A percentile compares a stretch with the other conserved stretches of the same genome.
Conservation (phyloP, 2,797 vertebrate species). For the Pipistrellus pygmaeus region DNA sequence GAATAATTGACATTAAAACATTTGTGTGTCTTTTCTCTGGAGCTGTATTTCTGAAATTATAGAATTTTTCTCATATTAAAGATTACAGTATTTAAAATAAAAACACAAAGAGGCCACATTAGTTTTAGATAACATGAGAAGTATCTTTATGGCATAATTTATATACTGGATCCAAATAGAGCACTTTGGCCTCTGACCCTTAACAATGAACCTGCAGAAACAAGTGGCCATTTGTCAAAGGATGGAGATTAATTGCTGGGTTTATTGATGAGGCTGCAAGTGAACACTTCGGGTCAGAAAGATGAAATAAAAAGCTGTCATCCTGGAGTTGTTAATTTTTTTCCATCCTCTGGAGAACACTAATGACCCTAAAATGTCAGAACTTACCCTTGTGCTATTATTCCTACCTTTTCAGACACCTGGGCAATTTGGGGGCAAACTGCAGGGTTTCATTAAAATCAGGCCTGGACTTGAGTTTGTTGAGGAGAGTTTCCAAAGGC, state of each 20-base stretch:
- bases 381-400: not conserved
- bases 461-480: no score
- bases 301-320: conserved; percentile 52
- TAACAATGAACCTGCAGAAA: not conserved
- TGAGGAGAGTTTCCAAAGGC: no score
- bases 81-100: not conserved
- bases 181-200: conserved; percentile 43
- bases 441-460: no score
- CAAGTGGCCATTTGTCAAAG: conserved; percentile 54
- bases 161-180: conserved; percentile 37
- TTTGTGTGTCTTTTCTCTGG: not conserved
- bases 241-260: conserved; percentile 57
- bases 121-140: conserved; percentile 34
- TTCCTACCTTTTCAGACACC: rapidly evolving
- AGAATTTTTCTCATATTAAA: not conserved
- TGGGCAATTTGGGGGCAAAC: no score
- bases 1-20: not conserved
- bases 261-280: conserved; percentile 68
- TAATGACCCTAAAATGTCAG: not conserved
- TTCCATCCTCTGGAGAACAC: not conserved
- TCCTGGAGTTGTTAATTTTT: not conserved
- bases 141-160: conserved; percentile 10
- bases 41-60: not conserved
- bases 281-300: conserved; percentile 33
- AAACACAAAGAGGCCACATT: not conserved